A percentile compares a stretch with the other conserved stretches of the same genome.
Conservation (phyloP, 2,113 vertebrate genomes). For the Heterochromis multidens region DNA sequence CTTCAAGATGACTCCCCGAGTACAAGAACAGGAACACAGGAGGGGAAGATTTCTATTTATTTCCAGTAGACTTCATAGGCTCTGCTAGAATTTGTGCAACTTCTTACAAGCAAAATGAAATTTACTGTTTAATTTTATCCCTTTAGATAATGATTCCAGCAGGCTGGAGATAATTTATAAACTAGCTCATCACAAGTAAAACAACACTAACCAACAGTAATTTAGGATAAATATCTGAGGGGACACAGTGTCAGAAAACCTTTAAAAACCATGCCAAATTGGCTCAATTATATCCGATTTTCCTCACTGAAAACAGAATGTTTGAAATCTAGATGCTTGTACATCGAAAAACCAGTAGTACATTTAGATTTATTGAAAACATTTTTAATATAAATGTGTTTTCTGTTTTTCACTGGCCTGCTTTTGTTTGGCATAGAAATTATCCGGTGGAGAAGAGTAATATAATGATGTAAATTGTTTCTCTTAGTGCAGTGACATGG, state of each 20-base stretch:
- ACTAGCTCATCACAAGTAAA: neutral
- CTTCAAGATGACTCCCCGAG: constrained; percentile 15
- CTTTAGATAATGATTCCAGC: neutral
- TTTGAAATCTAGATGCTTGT: neutral
- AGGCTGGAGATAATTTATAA: neutral
- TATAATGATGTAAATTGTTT: constrained; percentile 30
- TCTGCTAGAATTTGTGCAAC: neutral
- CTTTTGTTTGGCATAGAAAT: constrained; percentile 16
- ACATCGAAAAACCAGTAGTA: neutral
- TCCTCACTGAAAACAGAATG: neutral
- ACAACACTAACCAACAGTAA: neutral
- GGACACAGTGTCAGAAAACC: neutral
- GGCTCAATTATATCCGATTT: neutral
- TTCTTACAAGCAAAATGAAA: neutral
- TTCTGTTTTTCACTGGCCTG: neutral
- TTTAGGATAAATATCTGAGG: neutral
- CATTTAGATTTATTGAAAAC: constrained; percentile 4
- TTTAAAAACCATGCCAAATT: neutral
- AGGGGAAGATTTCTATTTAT: neutral
- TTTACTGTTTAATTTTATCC: neutral
- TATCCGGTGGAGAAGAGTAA: neutral
- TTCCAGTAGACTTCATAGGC: neutral
- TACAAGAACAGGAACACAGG: neutral
- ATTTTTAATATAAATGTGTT: neutral
- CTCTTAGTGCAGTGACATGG: neutral